These are phyloP conservation scores for Hirtodrosophila confusa DNA, from an alignment of 2,888 invertebrate genomes.

Conservation along the genomic window DNA sequence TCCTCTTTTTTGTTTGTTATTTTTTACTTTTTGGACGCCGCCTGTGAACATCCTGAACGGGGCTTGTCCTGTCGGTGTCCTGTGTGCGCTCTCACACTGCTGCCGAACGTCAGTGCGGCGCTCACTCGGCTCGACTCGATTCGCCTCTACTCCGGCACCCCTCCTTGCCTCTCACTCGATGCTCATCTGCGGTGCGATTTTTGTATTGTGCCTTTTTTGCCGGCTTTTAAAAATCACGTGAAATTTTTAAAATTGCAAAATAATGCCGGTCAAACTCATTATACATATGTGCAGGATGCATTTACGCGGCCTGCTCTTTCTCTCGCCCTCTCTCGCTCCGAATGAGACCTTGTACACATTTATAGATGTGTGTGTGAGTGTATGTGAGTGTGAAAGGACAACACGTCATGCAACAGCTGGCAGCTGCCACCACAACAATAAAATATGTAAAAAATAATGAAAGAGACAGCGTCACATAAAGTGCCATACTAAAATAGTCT, in stretches of 20 bases:
- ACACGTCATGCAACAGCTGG: conserved; percentile 62
- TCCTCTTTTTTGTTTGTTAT: conserved; percentile 19
- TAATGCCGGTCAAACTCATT: conserved; percentile 78
- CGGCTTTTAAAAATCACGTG: conserved; percentile 69
- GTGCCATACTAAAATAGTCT: conserved; percentile 2
- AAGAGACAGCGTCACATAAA: conserved; percentile 1
- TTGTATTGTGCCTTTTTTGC: conserved; percentile 47
- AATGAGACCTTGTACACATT: background rate
- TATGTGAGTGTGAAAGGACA: conserved; percentile 17
- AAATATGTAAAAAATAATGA: conserved; percentile 13
- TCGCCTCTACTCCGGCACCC: conserved; percentile 2
- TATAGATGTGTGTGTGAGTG: background rate
- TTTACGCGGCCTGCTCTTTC: conserved; percentile 5
- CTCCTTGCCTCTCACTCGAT: background rate
- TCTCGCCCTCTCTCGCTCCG: conserved; percentile 1
- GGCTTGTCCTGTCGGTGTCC: conserved; percentile 43
- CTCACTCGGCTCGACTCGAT: conserved; percentile 30
- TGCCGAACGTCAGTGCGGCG: conserved; percentile 26
- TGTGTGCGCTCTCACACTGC: conserved; percentile 40
- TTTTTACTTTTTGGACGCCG: conserved; percentile 26
- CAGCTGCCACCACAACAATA: conserved; percentile 23
- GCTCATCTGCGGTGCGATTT: conserved; percentile 19
- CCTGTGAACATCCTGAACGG: conserved; percentile 1
- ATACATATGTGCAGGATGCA: conserved; percentile 39
- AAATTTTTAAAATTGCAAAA: conserved; percentile 72